A percentile compares a stretch with the other conserved stretches of the same genome.
Conservation (phyloP, 2,888 invertebrate species). For the Pyrocoelia pectoralis region DNA sequence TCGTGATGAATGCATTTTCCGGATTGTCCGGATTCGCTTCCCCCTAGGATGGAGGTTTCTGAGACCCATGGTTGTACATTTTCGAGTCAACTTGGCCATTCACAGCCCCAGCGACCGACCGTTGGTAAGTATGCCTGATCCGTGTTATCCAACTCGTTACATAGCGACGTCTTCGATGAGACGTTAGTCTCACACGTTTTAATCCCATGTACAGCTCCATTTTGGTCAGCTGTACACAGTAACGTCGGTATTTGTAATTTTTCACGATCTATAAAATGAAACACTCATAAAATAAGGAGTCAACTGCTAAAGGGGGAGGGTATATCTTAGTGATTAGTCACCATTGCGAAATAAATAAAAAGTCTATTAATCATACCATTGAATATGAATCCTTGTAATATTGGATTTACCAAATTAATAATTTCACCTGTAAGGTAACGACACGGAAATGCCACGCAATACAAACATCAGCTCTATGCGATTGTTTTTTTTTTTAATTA, state of each 20-base stretch:
- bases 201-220: conserved; percentile 54
- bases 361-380: too few species aligned
- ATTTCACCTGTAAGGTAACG: background rate
- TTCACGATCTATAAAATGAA: conserved; percentile 71
- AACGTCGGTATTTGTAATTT: conserved; percentile 61
- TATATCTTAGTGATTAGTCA: too few species aligned
- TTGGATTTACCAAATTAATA: too few species aligned
- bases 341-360: too few species aligned
- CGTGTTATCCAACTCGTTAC: conserved; percentile 49
- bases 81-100: conserved; percentile 98
- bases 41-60: conserved; percentile 55
- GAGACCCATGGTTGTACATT: conserved; percentile 62
- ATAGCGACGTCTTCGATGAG: conserved; percentile 64
- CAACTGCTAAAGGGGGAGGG: too few species aligned
- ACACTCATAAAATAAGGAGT: too few species aligned
- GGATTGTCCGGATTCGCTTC: conserved; percentile 55
- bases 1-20: conserved; percentile 24
- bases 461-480: background rate
- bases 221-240: conserved; percentile 54
- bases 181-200: conserved; percentile 25
- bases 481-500: background rate
- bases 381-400: too few species aligned
- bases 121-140: conserved; percentile 74
- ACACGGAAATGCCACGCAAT: conserved; percentile 4
- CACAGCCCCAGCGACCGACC: conserved; percentile 91